phyloP scores from a whole-genome alignment of 1,140 invertebrate genomes.

The Augochlora pura region DNA sequence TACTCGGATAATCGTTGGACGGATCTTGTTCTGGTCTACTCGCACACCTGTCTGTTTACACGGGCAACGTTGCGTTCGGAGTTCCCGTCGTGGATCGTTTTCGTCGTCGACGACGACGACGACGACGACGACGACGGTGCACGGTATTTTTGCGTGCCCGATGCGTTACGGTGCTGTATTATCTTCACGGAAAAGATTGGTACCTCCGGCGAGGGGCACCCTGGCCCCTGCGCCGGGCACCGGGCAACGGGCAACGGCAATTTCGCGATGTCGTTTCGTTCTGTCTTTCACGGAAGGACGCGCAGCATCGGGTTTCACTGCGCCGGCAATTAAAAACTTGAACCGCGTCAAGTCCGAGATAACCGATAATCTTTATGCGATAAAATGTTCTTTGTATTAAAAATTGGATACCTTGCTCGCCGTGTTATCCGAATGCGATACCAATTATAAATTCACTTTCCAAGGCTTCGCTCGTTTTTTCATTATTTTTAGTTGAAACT shows the following conservation, averaged over 20 bases:
- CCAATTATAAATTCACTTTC: not conserved
- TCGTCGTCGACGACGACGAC: slow-evolving; percentile 36
- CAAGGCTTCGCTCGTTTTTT: not conserved
- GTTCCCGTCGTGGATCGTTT: slow-evolving; percentile 31
- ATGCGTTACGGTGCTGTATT: slow-evolving; percentile 64
- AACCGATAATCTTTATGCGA: too few species aligned
- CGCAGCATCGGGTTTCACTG: not conserved
- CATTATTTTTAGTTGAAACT: too few species aligned
- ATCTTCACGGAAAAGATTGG: slow-evolving; percentile 63
- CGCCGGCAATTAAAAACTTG: not conserved
- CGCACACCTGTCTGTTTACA: slow-evolving; percentile 45
- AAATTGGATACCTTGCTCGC: too few species aligned
- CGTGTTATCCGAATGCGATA: too few species aligned
- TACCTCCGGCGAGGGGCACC: slow-evolving; percentile 56
- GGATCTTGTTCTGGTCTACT: too few species aligned
- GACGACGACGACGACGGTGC: slow-evolving; percentile 42
- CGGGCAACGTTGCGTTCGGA: not conserved
- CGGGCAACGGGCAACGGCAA: slow-evolving; percentile 31
- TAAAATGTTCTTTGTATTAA: too few species aligned
- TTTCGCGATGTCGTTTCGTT: slow-evolving; percentile 62
- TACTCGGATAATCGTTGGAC: too few species aligned
- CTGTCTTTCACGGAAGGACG: slow-evolving; percentile 46
- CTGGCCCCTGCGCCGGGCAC: slow-evolving; percentile 16
- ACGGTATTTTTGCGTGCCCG: slow-evolving; percentile 61
- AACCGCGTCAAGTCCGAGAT: not conserved